Evolutionary conservation across 2,113 vertebrate genomes (phyloP).

Genomic region (Albula glossodonta): DNA sequence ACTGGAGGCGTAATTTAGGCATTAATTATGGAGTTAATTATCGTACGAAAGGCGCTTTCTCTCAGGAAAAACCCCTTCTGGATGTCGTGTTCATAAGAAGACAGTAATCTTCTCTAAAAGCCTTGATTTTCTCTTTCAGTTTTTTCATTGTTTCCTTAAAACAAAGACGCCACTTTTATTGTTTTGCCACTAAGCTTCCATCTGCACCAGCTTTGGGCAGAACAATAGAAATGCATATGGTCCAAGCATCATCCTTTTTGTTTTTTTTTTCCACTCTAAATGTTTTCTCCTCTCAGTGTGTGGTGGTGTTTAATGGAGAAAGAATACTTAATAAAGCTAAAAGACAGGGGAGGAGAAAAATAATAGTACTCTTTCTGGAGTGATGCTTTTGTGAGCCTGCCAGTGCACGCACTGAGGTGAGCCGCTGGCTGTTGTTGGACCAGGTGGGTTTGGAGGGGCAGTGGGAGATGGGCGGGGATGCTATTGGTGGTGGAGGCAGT

Average conservation of each 20-base stretch:
- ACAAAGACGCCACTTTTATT: not conserved
- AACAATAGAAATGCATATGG: not conserved
- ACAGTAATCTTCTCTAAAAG: constrained; percentile 42
- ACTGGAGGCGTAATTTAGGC: constrained; percentile 68
- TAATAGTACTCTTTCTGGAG: not conserved
- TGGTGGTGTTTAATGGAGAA: not conserved
- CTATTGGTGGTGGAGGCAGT: no score
- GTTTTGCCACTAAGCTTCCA: not conserved
- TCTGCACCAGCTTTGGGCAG: not conserved
- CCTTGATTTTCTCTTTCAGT: constrained; percentile 51
- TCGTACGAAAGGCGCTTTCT: constrained; percentile 61
- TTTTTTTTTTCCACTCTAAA: not conserved
- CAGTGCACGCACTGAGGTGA: no score
- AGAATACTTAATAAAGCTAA: not conserved
- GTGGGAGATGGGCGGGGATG: no score
- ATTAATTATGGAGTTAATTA: constrained; percentile 71
- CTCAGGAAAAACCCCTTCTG: constrained; percentile 76
- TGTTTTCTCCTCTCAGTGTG: not conserved
- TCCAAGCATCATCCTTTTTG: not conserved
- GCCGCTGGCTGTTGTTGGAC: no score
- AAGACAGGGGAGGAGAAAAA: not conserved
- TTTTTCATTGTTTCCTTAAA: not conserved
- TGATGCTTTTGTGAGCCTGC: no score
- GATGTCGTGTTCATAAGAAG: constrained; percentile 57
- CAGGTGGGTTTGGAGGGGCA: no score